These are phyloP conservation scores for Gambusia holbrooki DNA, from an alignment of 2,113 vertebrate species.

Conservation along the genomic window DNA sequence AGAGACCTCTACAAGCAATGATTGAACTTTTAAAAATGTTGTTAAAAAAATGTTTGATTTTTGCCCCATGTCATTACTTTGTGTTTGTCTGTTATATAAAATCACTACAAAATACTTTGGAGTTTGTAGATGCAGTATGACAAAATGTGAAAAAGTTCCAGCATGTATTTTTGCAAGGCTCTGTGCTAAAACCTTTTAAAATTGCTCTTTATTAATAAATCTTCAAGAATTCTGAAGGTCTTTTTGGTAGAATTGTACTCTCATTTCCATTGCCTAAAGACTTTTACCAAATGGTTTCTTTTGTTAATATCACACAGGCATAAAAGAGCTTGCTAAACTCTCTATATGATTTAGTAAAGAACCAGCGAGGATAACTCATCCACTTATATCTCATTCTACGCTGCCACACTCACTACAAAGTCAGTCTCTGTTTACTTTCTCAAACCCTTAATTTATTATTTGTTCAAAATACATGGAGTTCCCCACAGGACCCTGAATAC, in stretches of 20 bases:
- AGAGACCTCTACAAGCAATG: no score
- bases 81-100: background rate
- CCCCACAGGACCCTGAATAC: background rate
- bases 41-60: no score
- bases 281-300: background rate
- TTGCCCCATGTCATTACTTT: no score
- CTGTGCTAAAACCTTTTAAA: background rate
- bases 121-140: background rate
- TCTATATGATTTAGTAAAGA: background rate
- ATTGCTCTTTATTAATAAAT: background rate
- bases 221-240: background rate
- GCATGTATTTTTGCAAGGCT: background rate
- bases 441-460: constrained; percentile 11
- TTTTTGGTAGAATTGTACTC: background rate
- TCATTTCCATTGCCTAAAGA: background rate
- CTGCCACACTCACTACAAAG: constrained; percentile 6
- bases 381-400: background rate
- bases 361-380: background rate
- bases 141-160: background rate
- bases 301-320: background rate
- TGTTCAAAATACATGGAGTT: constrained; percentile 11
- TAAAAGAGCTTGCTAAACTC: background rate
- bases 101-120: background rate
- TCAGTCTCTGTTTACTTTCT: constrained; percentile 22
- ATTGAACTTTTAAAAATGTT: no score